A percentile compares a stretch with the other conserved stretches of the same genome.
Evolutionary conservation across 2,888 invertebrate species (phyloP).

Genomic region (Zaprionus obscuricornis): DNA sequence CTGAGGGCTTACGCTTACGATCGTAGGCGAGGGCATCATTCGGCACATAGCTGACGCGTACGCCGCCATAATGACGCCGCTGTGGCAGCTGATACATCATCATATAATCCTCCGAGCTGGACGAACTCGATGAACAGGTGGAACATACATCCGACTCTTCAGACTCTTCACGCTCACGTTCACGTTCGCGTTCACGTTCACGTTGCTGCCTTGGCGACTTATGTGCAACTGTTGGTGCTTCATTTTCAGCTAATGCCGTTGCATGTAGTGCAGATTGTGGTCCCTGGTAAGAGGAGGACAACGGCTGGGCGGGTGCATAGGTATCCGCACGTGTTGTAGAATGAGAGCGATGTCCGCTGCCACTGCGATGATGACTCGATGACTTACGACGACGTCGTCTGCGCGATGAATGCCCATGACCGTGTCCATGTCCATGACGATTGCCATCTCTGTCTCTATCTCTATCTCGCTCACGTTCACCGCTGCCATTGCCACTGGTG

Average conservation of each 20-base stretch:
- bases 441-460: slow-evolving; percentile 50
- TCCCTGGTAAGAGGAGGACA: slow-evolving; percentile 81
- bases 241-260: slow-evolving; percentile 27
- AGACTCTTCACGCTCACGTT: slow-evolving; percentile 83
- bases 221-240: slow-evolving; percentile 23
- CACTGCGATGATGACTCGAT: slow-evolving; percentile 78
- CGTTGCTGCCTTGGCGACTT: slow-evolving; percentile 55
- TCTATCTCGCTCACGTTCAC: slow-evolving; percentile 29
- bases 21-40: slow-evolving; percentile 95
- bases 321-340: slow-evolving; percentile 80
- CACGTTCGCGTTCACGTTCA: slow-evolving; percentile 36
- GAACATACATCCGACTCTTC: slow-evolving; percentile 93
- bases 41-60: slow-evolving; percentile 95
- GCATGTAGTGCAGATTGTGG: slow-evolving; percentile 66
- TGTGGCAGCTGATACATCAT: slow-evolving; percentile 94
- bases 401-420: slow-evolving; percentile 79
- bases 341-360: slow-evolving; percentile 77
- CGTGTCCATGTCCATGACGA: slow-evolving; percentile 63
- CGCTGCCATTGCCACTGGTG: slow-evolving; percentile 56
- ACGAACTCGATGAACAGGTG: slow-evolving; percentile 94
- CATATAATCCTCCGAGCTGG: slow-evolving; percentile 93
- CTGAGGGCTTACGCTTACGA: slow-evolving; percentile 86
- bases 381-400: slow-evolving; percentile 80
- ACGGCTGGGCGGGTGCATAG: slow-evolving; percentile 79
- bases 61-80: slow-evolving; percentile 92